These are phyloP conservation scores for Podargus strigoides DNA, from an alignment of 2,797 vertebrate species.

Conservation along the genomic window DNA sequence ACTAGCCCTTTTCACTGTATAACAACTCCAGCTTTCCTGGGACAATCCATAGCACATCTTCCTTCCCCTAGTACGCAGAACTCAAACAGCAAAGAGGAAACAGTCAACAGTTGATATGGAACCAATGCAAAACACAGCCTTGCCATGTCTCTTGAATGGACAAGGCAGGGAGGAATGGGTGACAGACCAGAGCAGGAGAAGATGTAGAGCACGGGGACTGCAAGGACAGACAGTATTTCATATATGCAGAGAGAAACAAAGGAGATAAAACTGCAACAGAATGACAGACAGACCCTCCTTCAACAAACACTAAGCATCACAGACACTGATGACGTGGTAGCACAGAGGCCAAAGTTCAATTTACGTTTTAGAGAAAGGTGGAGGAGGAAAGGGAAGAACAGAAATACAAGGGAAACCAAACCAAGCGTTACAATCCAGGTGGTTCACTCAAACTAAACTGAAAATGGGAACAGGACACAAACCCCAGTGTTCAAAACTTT, in stretches of 20 bases:
- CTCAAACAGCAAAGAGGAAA: not conserved
- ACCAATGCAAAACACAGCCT: not conserved
- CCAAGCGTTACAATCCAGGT: not conserved
- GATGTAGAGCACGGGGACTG: not conserved
- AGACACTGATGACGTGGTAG: not conserved
- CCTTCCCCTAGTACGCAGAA: not conserved
- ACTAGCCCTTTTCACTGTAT: not conserved
- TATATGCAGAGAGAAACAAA: not conserved
- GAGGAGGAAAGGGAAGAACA: not conserved
- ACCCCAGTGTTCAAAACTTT: not conserved
- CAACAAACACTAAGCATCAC: not conserved
- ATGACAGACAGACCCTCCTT: not conserved
- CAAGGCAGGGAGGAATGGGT: not conserved
- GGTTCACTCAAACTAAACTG: not conserved
- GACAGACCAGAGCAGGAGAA: not conserved
- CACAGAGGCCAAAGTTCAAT: not conserved
- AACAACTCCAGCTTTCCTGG: not conserved
- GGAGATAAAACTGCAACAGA: not conserved
- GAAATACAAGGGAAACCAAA: not conserved
- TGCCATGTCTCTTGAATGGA: not conserved
- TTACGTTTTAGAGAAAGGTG: not conserved
- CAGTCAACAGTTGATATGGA: not conserved
- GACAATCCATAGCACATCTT: not conserved
- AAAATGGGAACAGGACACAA: not conserved
- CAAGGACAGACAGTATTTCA: not conserved